Conservation (phyloP, 2,888 invertebrate genomes). For the Drosophila atroscutellata region DNA sequence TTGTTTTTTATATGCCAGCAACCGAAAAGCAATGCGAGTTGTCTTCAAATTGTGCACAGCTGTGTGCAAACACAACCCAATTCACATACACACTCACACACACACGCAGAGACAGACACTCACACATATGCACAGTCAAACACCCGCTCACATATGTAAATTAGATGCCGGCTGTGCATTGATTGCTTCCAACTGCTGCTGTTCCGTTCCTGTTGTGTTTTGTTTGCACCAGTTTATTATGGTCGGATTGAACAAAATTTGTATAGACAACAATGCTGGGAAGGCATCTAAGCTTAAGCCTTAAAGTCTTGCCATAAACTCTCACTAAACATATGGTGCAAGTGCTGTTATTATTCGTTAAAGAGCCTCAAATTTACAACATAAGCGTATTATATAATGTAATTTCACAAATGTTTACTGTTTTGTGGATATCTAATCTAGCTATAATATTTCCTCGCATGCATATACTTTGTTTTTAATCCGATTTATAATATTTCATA, state of each 20-base stretch:
- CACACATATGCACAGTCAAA: not conserved
- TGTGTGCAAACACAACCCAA: conserved; percentile 33
- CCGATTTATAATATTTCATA: not conserved
- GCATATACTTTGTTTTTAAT: not conserved
- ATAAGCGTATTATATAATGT: not conserved
- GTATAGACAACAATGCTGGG: conserved; percentile 22
- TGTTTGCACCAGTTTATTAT: conserved; percentile 25
- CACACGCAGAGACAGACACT: not conserved
- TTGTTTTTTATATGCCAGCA: conserved; percentile 46
- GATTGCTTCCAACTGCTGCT: conserved; percentile 47
- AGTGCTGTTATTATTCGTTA: not conserved
- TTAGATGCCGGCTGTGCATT: conserved; percentile 46
- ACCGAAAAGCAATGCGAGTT: conserved; percentile 21
- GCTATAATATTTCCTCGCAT: not conserved
- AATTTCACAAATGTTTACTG: not conserved
- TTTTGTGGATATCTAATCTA: not conserved
- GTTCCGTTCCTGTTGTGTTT: conserved; percentile 14
- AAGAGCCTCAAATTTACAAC: not conserved
- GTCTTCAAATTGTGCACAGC: conserved; percentile 50
- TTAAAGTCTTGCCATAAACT: conserved; percentile 6
- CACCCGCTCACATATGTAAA: conserved; percentile 56
- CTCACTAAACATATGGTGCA: conserved; percentile 3
- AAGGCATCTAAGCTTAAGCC: conserved; percentile 1
- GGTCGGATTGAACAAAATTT: conserved; percentile 23
- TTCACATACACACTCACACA: not conserved